Evolutionary conservation across 2,888 invertebrate genomes (phyloP), one percentile per base, ranked within the genome.

Genomic region (Coleophora deauratella): DNA sequence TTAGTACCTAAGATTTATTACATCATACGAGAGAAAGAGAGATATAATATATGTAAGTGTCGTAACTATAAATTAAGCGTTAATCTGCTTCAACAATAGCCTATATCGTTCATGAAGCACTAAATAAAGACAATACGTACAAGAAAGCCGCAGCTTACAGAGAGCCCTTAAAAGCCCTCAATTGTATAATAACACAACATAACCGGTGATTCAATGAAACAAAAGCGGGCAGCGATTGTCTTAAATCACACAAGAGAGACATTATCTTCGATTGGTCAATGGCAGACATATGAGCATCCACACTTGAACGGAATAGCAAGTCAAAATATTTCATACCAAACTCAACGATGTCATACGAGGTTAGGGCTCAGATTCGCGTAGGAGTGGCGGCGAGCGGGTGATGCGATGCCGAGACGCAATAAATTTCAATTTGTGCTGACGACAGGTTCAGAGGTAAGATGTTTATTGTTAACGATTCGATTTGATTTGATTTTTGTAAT

Each of bases 381-480:
- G 30, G 30, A 11, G 21, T 36, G 38, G 36, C 27, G 45, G 50
- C 31, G 21, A 21, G 21, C 31, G 31, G 31, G 67, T 59, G 66
- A 60, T 66, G 64, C 51, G 57, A 61, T 62, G 62, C 66, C 62
- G 70, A 75, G 66, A 68, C 66, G 71, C 62, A 79, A 84, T 85
- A 84, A 78, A 84, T 85, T 84, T 84, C 79, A 84, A 85, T 85
- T 79, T 82, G 69, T 69, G 61, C 58, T 65, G 82, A 63, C 71
- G 75, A 76, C 82, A 72, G 64, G 53, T 56, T 57, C 53, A 65
- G 64, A 6, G 21, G 3, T 21, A 21, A 21, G 6, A 3, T 4
- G 3, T 21, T 21, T 21, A 21, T 21, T 21, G 21, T 21, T 21
- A 6, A 21, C 6, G 78, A 79, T 67, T 73, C 6, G 78, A 79